A percentile compares a stretch with the other conserved stretches of the same genome.
Conservation (phyloP, 2,113 vertebrate genomes). For the Tachuris rubrigastra region DNA sequence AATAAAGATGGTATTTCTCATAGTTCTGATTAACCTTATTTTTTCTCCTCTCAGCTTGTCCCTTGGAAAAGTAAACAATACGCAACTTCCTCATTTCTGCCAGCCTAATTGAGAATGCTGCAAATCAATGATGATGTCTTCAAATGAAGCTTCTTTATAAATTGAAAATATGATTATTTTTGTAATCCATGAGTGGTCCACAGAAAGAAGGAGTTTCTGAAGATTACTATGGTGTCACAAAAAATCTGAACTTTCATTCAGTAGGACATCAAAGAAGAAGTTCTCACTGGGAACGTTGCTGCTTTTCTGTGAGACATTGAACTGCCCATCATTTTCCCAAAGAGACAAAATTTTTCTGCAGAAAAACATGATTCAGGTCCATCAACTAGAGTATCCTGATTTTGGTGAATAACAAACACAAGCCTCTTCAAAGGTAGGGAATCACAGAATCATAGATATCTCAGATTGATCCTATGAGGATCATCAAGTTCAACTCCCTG, state of each 20-base stretch:
- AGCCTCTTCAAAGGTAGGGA: not conserved
- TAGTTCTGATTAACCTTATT: not conserved
- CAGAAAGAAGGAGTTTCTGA: not conserved
- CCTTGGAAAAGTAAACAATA: not conserved
- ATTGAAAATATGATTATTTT: not conserved
- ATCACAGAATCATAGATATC: not conserved
- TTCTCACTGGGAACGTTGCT: not conserved
- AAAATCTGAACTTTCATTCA: not conserved
- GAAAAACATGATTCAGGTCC: not conserved
- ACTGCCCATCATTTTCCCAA: not conserved
- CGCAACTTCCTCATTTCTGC: not conserved
- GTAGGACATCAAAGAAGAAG: not conserved
- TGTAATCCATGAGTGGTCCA: not conserved
- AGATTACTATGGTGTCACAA: not conserved
- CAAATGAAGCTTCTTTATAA: not conserved
- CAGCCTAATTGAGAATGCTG: not conserved
- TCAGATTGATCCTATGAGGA: not conserved
- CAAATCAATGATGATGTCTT: not conserved
- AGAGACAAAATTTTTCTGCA: not conserved
- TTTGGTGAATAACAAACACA: not conserved
- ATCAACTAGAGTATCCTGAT: not conserved
- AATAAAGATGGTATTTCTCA: not conserved
- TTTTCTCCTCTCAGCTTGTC: not conserved
- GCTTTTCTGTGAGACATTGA: not conserved
- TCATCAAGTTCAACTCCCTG: not conserved